Evolutionary conservation across 2,888 invertebrate genomes (phyloP).

Genomic region (Stratiomys singularior): DNA sequence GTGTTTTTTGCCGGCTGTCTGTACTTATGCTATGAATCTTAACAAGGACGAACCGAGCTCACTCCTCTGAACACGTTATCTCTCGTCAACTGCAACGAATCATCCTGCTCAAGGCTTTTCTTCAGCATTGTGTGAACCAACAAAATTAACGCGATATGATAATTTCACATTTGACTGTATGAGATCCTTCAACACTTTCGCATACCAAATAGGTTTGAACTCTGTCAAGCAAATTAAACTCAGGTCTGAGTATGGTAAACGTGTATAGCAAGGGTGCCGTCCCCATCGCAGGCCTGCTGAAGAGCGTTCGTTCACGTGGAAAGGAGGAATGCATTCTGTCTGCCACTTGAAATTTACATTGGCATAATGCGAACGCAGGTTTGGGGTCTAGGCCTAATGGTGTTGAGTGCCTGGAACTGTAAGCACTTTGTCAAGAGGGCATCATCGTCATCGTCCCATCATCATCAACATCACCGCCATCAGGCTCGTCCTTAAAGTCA

Average conservation of each 20-base stretch:
- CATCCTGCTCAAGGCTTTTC: too few relatives aligned
- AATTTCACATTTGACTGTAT: neutral
- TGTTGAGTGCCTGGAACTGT: neutral
- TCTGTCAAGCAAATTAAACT: neutral
- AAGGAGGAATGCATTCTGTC: slow-evolving; percentile 18
- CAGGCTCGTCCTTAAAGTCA: neutral
- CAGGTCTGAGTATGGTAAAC: neutral
- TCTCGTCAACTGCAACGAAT: too few relatives aligned
- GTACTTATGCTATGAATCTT: too few relatives aligned
- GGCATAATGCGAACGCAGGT: neutral
- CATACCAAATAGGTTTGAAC: slow-evolving; percentile 7
- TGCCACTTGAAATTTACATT: slow-evolving; percentile 9
- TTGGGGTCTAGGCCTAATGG: neutral
- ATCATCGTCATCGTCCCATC: slow-evolving; percentile 2
- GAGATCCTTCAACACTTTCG: neutral
- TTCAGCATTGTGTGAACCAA: neutral
- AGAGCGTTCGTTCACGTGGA: slow-evolving; percentile 14
- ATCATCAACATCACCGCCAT: neutral
- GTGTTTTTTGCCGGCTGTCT: too few relatives aligned
- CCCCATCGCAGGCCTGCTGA: neutral
- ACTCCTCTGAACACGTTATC: too few relatives aligned
- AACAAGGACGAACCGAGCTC: too few relatives aligned
- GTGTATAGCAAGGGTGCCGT: neutral
- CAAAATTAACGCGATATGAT: neutral
- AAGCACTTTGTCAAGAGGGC: slow-evolving; percentile 3